Conservation (phyloP, 2,113 vertebrate genomes). For the Entosphenus tridentatus region DNA sequence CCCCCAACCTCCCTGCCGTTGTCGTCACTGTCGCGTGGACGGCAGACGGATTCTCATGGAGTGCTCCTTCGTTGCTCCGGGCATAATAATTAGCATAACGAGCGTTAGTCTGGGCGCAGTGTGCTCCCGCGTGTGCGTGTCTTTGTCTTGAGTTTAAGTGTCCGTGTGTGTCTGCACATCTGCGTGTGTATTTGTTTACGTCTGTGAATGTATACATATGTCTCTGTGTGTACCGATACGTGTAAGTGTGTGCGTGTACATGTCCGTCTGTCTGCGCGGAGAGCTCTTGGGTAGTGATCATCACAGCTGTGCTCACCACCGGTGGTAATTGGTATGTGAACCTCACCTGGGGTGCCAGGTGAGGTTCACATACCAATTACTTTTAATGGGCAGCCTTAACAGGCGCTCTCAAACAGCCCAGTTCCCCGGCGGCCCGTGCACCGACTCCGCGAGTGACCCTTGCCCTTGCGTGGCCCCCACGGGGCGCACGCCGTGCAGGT, state of each 20-base stretch:
- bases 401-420: not conserved
- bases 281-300: too few relatives aligned
- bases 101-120: too few relatives aligned
- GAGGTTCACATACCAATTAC: too few relatives aligned
- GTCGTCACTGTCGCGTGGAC: too few relatives aligned
- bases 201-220: conserved; percentile 7
- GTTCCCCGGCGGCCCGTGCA: not conserved
- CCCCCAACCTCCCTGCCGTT: too few relatives aligned
- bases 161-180: not conserved
- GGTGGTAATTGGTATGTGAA: too few relatives aligned
- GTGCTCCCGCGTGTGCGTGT: too few relatives aligned
- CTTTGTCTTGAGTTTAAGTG: not conserved
- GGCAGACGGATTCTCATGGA: too few relatives aligned
- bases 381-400: not conserved
- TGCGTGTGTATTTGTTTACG: conserved; percentile 3
- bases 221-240: not conserved
- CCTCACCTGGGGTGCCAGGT: too few relatives aligned
- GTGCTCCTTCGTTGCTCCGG: too few relatives aligned
- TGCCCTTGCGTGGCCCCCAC: conserved; percentile 10
- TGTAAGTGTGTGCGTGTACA: conserved; percentile 1
- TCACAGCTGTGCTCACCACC: too few relatives aligned
- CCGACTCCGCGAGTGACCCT: not conserved
- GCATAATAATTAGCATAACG: too few relatives aligned
- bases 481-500: conserved; percentile 23
- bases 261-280: not conserved